Evolutionary conservation across 2,113 vertebrate species (phyloP), one percentile per base, ranked within the genome.

Genomic region (Lamprologus lemairii): DNA sequence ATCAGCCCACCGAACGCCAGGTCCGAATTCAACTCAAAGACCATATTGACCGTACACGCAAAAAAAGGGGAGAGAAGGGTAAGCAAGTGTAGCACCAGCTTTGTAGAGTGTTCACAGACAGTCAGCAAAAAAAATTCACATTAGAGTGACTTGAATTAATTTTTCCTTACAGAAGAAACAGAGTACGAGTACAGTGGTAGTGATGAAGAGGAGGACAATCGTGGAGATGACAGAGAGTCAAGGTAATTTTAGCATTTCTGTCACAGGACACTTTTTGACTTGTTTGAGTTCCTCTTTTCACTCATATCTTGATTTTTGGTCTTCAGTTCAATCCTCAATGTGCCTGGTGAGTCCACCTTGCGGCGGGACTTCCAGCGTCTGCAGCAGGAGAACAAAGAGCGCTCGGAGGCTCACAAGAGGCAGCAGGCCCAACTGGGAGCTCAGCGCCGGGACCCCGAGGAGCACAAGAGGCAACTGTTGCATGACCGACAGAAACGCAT

Each of bases 11-110:
- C 0, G 98, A 98, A 95, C 95, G 98, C 9, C 98, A 98, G 93
- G 98, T 98, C 87, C 97, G 98, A 93, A 98, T 98, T 94, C 98
- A 98, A 94, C 97, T 98, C 28, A 98, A 98, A 92, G 98, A 98
- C 94, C 98, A 98, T 80, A 98, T 98, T 2, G 98, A 98, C 90
- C 96, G 98, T 9, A 98, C 98, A 0, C 97, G 98, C 89, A 98
- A 98, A 95, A 98, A 98, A 87, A 95, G 97, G 1, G 97, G 97
- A 4, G 98, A 98, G 92, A 98, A 98, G 92, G 98, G 98, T 98
- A 81, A 82, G 95, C 3, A 42, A 11, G n/a, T 82, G 12, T 51
- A 54, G 65, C 21, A 14, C 9, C 12, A 19, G 7, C 21, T 33
- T 13, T 21, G 4, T 71, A 33, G 23, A 82, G 11, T 7, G 55